Evolutionary conservation across 2,113 vertebrate species (phyloP).

Genomic region (Anhinga rufa): DNA sequence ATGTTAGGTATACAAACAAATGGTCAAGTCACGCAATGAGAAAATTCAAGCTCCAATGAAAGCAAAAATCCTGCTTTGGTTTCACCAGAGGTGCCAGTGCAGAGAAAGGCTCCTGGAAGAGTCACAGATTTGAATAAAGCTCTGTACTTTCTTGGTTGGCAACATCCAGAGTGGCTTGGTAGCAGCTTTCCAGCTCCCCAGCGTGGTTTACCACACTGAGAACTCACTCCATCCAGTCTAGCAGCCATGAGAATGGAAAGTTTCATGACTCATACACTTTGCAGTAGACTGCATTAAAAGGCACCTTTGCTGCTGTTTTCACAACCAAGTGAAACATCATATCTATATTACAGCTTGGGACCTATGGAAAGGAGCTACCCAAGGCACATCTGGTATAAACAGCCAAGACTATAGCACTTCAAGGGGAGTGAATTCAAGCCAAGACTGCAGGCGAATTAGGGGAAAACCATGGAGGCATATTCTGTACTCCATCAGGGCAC

Average conservation of each 20-base stretch:
- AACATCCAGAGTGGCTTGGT: not conserved
- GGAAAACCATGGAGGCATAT: not conserved
- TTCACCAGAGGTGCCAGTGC: conserved; percentile 27
- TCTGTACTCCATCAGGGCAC: not conserved
- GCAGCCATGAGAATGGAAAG: conserved; percentile 52
- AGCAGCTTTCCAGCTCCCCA: conserved; percentile 15
- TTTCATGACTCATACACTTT: conserved; percentile 40
- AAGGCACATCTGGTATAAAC: not conserved
- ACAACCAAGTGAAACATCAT: not conserved
- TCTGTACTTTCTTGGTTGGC: conserved; percentile 39
- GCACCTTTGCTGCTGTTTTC: not conserved
- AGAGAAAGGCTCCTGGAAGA: conserved; percentile 40
- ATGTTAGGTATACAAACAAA: conserved; percentile 7
- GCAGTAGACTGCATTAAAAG: conserved; percentile 21
- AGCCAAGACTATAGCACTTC: not conserved
- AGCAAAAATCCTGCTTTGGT: conserved; percentile 40
- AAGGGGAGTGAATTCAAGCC: not conserved
- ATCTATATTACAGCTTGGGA: not conserved
- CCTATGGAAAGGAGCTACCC: not conserved
- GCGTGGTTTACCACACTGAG: conserved; percentile 59
- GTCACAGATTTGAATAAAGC: conserved; percentile 20
- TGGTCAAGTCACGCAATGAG: conserved; percentile 28
- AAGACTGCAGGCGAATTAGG: not conserved
- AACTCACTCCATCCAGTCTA: conserved; percentile 7
- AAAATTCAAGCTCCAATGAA: conserved; percentile 40